Percentiles rank a stretch among this genome's conserved stretches.
Evolutionary conservation across 2,113 vertebrate species (phyloP).

Genomic region (Festucalex cinctus): DNA sequence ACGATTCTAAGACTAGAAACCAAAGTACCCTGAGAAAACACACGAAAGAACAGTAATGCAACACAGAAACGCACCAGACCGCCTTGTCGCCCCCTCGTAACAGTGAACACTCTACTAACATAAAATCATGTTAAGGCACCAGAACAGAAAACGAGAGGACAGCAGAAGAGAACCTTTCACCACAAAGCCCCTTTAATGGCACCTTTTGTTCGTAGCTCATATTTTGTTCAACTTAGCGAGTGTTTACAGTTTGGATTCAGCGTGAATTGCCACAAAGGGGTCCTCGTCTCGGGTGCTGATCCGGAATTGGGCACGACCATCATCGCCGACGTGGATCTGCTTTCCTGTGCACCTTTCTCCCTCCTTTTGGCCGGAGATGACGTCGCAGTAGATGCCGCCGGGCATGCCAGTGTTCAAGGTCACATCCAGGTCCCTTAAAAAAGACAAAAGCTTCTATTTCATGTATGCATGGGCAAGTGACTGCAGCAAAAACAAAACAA

Average conservation of each 20-base stretch:
- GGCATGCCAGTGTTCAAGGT: conserved; percentile 83
- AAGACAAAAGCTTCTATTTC: background rate
- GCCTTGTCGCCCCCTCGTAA: background rate
- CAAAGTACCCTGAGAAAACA: background rate
- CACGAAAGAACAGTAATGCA: background rate
- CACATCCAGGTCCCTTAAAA: conserved; percentile 73
- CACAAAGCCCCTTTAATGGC: conserved; percentile 1
- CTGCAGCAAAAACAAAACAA: too few relatives aligned
- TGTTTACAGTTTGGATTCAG: conserved; percentile 71
- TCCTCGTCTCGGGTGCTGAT: conserved; percentile 83
- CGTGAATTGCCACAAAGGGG: conserved; percentile 85
- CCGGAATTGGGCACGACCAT: conserved; percentile 77
- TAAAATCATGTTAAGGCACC: background rate
- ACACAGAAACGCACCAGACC: background rate
- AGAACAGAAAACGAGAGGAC: background rate
- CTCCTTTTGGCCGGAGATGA: conserved; percentile 88
- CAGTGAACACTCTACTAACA: background rate
- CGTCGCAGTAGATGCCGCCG: conserved; percentile 86
- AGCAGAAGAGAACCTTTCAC: background rate
- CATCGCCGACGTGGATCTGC: conserved; percentile 70
- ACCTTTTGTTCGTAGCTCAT: background rate
- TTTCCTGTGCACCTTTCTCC: conserved; percentile 76
- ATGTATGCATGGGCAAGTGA: too few relatives aligned
- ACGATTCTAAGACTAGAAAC: background rate
- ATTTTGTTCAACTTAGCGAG: background rate